Percentiles rank a stretch among this genome's conserved stretches.
Conservation (phyloP, 1,140 invertebrate species). For the Hirudo medicinalis region DNA sequence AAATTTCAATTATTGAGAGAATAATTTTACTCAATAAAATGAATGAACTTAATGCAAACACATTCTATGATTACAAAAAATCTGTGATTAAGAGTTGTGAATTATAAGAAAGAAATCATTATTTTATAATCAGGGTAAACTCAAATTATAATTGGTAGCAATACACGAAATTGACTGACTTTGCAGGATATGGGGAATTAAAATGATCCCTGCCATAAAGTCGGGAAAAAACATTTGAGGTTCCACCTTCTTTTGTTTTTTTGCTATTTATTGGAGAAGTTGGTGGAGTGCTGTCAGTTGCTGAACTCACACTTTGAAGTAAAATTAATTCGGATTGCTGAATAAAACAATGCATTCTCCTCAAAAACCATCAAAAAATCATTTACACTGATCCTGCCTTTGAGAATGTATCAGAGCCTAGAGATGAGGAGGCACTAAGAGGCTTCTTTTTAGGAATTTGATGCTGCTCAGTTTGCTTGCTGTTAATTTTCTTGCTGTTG, state of each 20-base stretch:
- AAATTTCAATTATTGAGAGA: background rate
- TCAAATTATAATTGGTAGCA: too few species aligned
- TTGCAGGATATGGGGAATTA: constrained; percentile 31
- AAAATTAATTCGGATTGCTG: too few species aligned
- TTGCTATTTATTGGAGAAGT: constrained; percentile 30
- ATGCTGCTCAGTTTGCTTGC: too few species aligned
- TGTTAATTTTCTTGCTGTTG: too few species aligned
- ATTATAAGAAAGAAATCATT: constrained; percentile 18
- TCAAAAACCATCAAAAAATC: too few species aligned
- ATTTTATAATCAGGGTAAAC: background rate
- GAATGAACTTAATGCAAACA: background rate
- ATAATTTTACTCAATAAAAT: too few species aligned
- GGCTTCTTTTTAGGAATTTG: too few species aligned
- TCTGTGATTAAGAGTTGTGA: background rate
- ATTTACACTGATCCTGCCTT: too few species aligned
- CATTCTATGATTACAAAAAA: background rate
- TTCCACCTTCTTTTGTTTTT: constrained; percentile 49
- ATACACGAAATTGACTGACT: constrained; percentile 25
- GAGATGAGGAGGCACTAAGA: too few species aligned
- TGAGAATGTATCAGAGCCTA: too few species aligned
- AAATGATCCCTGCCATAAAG: constrained; percentile 53
- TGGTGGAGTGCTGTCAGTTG: constrained; percentile 29
- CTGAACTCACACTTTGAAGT: too few species aligned
- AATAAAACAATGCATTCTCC: too few species aligned
- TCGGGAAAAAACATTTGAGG: constrained; percentile 57